Evolutionary conservation across 2,113 vertebrate species (phyloP).

Genomic region (Melospiza melodia): DNA sequence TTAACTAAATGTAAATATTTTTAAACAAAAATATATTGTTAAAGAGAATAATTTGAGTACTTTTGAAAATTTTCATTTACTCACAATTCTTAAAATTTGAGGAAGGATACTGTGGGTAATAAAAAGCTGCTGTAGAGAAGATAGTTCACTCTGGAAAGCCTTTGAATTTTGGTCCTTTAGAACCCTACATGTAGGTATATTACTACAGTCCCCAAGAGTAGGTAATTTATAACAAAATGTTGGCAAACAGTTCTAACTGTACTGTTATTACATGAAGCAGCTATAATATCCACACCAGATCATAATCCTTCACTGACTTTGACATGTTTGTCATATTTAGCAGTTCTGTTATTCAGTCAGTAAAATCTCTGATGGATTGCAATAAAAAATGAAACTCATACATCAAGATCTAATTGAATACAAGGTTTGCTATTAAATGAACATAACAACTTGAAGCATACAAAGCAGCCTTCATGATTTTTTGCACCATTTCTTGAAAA

Average conservation of each 20-base stretch:
- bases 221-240: neutral
- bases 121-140: neutral
- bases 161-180: neutral
- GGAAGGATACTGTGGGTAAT: neutral
- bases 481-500: neutral
- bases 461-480: neutral
- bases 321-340: constrained; percentile 21
- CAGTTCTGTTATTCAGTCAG: neutral
- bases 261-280: neutral
- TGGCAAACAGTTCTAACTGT: neutral
- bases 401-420: constrained; percentile 25
- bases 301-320: constrained; percentile 10
- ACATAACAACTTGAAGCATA: neutral
- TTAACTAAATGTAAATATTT: neutral
- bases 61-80: neutral
- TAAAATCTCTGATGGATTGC: constrained; percentile 22
- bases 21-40: neutral
- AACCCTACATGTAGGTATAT: rapidly evolving
- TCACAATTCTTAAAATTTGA: neutral
- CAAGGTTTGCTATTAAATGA: neutral
- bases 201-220: neutral
- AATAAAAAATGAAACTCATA: constrained; percentile 40
- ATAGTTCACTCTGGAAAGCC: neutral
- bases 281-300: neutral
- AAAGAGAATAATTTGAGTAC: rapidly evolving